phyloP scores from a whole-genome alignment of 2,888 invertebrate species.

The Furcula furcula region DNA sequence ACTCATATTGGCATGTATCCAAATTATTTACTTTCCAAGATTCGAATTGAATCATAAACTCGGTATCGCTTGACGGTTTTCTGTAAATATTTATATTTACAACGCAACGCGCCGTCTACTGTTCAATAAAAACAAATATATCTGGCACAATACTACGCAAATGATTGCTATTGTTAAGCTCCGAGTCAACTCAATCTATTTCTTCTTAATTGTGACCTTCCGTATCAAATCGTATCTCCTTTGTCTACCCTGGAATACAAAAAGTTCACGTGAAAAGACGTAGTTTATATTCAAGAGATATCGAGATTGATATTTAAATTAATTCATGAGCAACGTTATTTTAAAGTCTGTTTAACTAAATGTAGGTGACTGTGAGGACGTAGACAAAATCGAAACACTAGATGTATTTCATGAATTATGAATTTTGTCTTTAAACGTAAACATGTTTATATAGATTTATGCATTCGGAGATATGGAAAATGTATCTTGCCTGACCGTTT shows the following conservation, averaged over 20 bases:
- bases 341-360: background rate
- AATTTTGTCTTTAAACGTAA: background rate
- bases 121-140: slow-evolving; percentile 18
- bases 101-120: slow-evolving; percentile 12
- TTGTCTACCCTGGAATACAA: too few relatives aligned
- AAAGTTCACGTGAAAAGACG: too few relatives aligned
- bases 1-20: slow-evolving; percentile 64
- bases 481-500: too few relatives aligned
- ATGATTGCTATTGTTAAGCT: slow-evolving; percentile 8
- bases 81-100: slow-evolving; percentile 53
- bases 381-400: background rate
- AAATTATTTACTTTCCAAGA: slow-evolving; percentile 58
- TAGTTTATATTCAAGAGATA: too few relatives aligned
- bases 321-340: background rate
- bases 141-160: slow-evolving; percentile 12
- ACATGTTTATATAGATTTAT: slow-evolving; percentile 1
- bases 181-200: background rate
- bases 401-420: background rate
- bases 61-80: slow-evolving; percentile 18
- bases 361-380: background rate
- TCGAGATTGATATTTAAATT: too few relatives aligned
- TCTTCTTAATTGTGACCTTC: background rate
- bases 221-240: background rate
- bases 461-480: too few relatives aligned
- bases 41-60: slow-evolving; percentile 34